Conservation (phyloP, 2,797 vertebrate species). For the Dryobates pubescens region DNA sequence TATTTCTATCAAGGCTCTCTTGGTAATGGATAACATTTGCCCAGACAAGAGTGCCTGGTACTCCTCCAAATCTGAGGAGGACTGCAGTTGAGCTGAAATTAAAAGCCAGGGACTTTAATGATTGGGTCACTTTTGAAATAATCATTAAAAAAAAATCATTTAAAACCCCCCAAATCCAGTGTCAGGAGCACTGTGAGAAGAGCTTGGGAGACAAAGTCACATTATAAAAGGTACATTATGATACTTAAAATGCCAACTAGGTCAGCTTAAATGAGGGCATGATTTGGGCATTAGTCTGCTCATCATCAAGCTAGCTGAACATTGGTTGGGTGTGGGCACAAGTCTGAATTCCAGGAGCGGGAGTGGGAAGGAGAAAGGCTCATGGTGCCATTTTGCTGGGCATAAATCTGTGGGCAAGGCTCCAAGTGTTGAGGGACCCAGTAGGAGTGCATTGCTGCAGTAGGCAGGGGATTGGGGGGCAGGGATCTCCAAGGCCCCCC, state of each 20-base stretch:
- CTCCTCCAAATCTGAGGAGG: background rate
- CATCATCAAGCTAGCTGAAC: background rate
- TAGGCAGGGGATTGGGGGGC: background rate
- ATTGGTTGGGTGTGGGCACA: rapidly evolving
- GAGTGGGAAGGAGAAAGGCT: background rate
- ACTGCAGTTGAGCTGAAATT: background rate
- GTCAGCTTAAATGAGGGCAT: background rate
- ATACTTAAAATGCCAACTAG: background rate
- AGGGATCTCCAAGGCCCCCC: background rate
- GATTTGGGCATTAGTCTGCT: background rate
- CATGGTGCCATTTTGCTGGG: rapidly evolving
- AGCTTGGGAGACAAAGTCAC: background rate
- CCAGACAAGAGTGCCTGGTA: background rate
- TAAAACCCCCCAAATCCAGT: background rate
- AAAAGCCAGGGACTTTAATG: background rate
- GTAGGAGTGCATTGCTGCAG: background rate
- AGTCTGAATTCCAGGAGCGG: background rate
- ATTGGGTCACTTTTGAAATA: background rate
- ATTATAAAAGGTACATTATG: background rate
- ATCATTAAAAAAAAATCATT: background rate
- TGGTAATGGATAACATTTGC: background rate
- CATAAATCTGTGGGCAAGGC: background rate
- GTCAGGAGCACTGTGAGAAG: background rate
- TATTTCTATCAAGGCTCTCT: background rate
- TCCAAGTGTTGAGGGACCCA: background rate